phyloP scores from a whole-genome alignment of 2,888 invertebrate genomes.

The Gymnosoma rotundatum region DNA sequence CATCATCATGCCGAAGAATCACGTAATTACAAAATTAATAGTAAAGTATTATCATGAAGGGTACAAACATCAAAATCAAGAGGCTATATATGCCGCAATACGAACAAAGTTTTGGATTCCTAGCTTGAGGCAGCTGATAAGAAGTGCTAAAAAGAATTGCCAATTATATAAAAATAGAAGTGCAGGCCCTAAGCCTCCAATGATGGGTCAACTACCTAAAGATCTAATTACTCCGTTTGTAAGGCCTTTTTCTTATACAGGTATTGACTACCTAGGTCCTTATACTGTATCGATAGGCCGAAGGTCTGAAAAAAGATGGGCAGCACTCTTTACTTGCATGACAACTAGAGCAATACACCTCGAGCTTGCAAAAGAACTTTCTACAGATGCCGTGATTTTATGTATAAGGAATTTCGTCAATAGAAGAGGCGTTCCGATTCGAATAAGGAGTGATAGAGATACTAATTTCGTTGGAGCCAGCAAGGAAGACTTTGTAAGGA shows the following conservation, averaged over 20 bases:
- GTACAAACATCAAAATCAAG: conserved; percentile 3
- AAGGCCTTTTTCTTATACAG: conserved; percentile 28
- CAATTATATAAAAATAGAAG: conserved; percentile 1
- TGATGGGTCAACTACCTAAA: conserved; percentile 13
- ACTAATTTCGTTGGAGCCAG: conserved; percentile 51
- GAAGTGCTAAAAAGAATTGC: background rate
- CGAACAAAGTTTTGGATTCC: conserved; percentile 7
- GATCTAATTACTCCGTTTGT: conserved; percentile 12
- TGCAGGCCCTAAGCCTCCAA: background rate
- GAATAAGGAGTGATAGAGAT: conserved; percentile 61
- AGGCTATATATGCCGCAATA: conserved; percentile 4
- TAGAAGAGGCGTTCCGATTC: conserved; percentile 55
- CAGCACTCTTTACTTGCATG: conserved; percentile 41
- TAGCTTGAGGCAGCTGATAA: background rate
- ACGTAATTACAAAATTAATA: background rate
- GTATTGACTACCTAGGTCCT: conserved; percentile 29
- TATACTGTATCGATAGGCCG: conserved; percentile 34
- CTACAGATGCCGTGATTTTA: conserved; percentile 52
- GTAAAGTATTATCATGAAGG: background rate
- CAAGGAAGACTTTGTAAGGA: conserved; percentile 40
- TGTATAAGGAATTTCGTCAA: conserved; percentile 64
- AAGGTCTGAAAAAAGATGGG: conserved; percentile 39
- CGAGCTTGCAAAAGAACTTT: conserved; percentile 23
- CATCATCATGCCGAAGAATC: conserved; percentile 24
- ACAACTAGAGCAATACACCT: too few species aligned